Conservation (phyloP, 1,140 invertebrate species). For the Oreohelix idahoensis region DNA sequence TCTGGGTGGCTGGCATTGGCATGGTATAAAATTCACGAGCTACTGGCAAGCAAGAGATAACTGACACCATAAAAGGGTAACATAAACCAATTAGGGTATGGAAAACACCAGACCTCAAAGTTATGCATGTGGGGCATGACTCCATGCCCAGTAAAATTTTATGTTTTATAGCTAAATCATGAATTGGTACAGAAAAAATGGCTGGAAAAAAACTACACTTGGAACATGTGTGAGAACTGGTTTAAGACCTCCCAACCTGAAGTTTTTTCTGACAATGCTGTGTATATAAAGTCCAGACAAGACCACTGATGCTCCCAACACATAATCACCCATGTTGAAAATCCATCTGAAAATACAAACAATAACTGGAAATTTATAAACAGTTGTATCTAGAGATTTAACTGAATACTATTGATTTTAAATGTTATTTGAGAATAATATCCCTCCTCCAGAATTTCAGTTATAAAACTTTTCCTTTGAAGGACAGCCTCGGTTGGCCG, state of each 20-base stretch:
- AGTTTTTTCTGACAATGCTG: constrained; percentile 18
- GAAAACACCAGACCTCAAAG: neutral
- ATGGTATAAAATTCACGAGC: constrained; percentile 25
- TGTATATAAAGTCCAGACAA: neutral
- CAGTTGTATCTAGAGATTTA: no score
- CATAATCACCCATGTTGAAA: neutral
- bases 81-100: neutral
- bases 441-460: no score
- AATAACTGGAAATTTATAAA: no score
- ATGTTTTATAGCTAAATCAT: neutral
- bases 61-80: constrained; percentile 23
- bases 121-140: neutral
- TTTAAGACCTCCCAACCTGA: constrained; percentile 13
- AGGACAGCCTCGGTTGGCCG: no score
- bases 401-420: no score
- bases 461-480: no score
- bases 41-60: neutral
- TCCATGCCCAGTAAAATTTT: constrained; percentile 15
- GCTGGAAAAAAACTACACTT: neutral
- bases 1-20: neutral
- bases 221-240: neutral
- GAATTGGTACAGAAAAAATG: neutral
- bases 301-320: neutral
- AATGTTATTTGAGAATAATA: no score
- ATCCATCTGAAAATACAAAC: constrained; percentile 19